Evolutionary conservation across 2,888 invertebrate genomes (phyloP).

Genomic region (Drosophila kuntzei): DNA sequence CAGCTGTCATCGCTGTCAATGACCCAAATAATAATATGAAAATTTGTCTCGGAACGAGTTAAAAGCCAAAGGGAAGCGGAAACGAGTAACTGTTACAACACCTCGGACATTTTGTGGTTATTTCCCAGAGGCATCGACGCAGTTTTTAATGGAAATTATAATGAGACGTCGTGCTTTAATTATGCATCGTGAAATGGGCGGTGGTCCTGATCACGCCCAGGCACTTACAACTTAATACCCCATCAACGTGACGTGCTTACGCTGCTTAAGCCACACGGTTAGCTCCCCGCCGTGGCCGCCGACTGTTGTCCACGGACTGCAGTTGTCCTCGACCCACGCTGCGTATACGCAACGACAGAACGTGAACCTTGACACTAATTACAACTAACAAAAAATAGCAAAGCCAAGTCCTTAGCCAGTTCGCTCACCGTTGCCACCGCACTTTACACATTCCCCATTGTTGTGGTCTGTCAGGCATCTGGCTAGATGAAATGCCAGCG

Average conservation of each 20-base stretch:
- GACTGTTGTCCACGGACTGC: conserved; percentile 8
- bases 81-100: conserved; percentile 23
- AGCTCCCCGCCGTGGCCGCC: neutral
- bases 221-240: conserved; percentile 73
- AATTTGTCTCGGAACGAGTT: conserved; percentile 23
- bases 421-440: conserved; percentile 21
- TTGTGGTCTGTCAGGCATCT: conserved; percentile 25
- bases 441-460: conserved; percentile 30
- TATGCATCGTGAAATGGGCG: conserved; percentile 59
- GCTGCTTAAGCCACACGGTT: conserved; percentile 37
- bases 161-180: conserved; percentile 75
- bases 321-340: conserved; percentile 26
- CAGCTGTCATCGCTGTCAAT: conserved; percentile 64
- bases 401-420: conserved; percentile 36
- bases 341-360: conserved; percentile 50
- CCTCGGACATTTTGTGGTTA: conserved; percentile 36
- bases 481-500: conserved; percentile 23
- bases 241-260: conserved; percentile 66
- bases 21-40: conserved; percentile 16
- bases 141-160: conserved; percentile 79
- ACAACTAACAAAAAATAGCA: conserved; percentile 43
- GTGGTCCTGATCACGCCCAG: conserved; percentile 51
- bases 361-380: conserved; percentile 76
- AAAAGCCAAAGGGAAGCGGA: conserved; percentile 11
- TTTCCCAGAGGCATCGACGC: conserved; percentile 29